These are phyloP conservation scores for Sebastiscus albofasciatus DNA, from an alignment of 2,797 vertebrate genomes.

Conservation along the genomic window DNA sequence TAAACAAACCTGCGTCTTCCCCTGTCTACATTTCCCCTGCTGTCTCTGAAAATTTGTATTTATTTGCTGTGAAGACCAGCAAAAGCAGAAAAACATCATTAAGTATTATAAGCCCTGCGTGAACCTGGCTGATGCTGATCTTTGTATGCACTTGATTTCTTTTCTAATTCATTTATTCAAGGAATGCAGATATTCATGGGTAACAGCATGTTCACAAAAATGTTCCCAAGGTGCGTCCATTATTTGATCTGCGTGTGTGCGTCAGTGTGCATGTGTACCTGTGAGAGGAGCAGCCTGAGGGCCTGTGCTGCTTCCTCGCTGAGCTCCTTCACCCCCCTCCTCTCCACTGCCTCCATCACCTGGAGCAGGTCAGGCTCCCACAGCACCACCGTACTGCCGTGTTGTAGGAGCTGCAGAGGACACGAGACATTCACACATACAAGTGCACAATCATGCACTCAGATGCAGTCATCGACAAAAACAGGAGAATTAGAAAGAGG, in stretches of 20 bases:
- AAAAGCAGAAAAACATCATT: background rate
- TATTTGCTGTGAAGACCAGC: background rate
- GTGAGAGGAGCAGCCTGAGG: slow-evolving; percentile 73
- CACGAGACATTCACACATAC: background rate
- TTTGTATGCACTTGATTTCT: slow-evolving; percentile 7
- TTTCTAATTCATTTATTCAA: background rate
- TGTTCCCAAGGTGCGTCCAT: background rate
- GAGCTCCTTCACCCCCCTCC: slow-evolving; percentile 73
- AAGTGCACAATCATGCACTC: background rate
- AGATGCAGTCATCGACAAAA: background rate
- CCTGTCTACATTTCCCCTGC: background rate
- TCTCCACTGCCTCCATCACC: slow-evolving; percentile 76
- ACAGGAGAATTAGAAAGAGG: background rate
- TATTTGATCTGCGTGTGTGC: background rate
- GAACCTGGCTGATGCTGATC: background rate
- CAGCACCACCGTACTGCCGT: slow-evolving; percentile 51
- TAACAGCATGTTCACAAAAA: background rate
- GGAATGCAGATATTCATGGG: background rate
- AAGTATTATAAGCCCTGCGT: background rate
- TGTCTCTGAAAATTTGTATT: background rate
- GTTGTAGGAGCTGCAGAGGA: slow-evolving; percentile 75
- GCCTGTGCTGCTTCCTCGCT: slow-evolving; percentile 60
- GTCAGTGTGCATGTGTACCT: slow-evolving; percentile 62
- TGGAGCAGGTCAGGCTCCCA: slow-evolving; percentile 72
- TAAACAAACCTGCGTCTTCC: background rate